Evolutionary conservation across 2,888 invertebrate genomes (phyloP).

Genomic region (Meiosimyza platycephala): DNA sequence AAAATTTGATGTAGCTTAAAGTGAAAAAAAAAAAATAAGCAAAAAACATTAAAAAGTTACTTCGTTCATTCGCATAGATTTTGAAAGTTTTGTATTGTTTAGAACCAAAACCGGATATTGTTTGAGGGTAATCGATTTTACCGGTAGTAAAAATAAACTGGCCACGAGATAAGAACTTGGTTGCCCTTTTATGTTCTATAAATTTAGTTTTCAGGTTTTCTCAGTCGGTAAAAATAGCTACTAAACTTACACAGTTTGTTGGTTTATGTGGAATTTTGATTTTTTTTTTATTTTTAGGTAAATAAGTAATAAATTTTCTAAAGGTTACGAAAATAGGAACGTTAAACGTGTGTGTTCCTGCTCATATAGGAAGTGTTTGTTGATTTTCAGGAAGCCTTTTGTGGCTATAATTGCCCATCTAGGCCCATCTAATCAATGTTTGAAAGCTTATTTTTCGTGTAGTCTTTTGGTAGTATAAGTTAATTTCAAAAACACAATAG

Average conservation of each 20-base stretch:
- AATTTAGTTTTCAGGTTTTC: slow-evolving; percentile 26
- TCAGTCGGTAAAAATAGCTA: slow-evolving; percentile 40
- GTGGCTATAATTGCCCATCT: slow-evolving; percentile 6
- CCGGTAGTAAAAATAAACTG: slow-evolving; percentile 41
- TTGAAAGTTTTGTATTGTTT: slow-evolving; percentile 18
- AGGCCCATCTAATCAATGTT: neutral
- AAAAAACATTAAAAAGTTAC: no score
- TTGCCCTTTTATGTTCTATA: slow-evolving; percentile 18
- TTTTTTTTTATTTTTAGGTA: neutral
- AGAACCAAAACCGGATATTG: slow-evolving; percentile 57
- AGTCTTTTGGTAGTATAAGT: no score
- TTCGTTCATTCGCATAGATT: neutral
- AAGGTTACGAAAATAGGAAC: neutral
- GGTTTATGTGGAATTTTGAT: neutral
- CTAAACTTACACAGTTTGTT: neutral
- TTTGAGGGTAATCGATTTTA: slow-evolving; percentile 64
- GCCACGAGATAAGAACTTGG: slow-evolving; percentile 34
- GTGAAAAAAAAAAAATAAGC: no score
- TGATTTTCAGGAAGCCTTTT: neutral
- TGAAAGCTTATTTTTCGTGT: no score
- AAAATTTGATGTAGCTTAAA: slow-evolving; percentile 17
- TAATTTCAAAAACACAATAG: no score
- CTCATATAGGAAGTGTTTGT: neutral
- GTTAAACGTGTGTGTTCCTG: neutral
- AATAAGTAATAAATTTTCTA: slow-evolving; percentile 13